Evolutionary conservation across 2,113 vertebrate genomes (phyloP).

Genomic region (Ageneiosus marmoratus): DNA sequence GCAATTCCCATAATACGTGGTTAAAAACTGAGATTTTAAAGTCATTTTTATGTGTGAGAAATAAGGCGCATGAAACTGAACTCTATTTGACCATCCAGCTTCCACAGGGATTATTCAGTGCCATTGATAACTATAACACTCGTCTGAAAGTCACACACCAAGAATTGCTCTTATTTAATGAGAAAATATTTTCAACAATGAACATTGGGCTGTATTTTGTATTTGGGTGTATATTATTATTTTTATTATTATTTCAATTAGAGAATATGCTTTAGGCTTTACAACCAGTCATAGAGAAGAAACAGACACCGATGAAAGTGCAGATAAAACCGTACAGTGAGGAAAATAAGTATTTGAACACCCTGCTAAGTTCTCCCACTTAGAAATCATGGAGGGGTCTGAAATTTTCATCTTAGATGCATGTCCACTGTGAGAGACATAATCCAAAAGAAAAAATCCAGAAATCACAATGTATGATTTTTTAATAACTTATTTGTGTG

Average conservation of each 20-base stretch:
- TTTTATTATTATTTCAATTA: background rate
- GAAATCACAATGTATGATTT: no score
- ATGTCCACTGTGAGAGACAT: no score
- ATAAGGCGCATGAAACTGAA: background rate
- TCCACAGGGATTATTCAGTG: background rate
- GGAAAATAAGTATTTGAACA: no score
- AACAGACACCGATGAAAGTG: no score
- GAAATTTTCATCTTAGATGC: no score
- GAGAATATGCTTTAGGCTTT: background rate
- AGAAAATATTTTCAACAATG: background rate
- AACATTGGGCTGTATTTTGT: background rate
- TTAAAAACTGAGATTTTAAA: background rate
- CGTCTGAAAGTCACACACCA: background rate
- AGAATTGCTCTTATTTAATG: background rate
- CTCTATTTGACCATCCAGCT: background rate
- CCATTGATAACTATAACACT: background rate
- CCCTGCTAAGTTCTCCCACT: no score
- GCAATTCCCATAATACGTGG: background rate
- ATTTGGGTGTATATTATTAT: background rate
- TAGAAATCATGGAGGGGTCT: no score
- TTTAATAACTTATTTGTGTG: no score
- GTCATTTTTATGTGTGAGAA: background rate
- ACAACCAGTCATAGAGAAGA: background rate
- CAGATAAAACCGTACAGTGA: no score
- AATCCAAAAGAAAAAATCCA: no score